phyloP scores from a whole-genome alignment of 2,888 invertebrate genomes.

The Polymixis flavicincta region DNA sequence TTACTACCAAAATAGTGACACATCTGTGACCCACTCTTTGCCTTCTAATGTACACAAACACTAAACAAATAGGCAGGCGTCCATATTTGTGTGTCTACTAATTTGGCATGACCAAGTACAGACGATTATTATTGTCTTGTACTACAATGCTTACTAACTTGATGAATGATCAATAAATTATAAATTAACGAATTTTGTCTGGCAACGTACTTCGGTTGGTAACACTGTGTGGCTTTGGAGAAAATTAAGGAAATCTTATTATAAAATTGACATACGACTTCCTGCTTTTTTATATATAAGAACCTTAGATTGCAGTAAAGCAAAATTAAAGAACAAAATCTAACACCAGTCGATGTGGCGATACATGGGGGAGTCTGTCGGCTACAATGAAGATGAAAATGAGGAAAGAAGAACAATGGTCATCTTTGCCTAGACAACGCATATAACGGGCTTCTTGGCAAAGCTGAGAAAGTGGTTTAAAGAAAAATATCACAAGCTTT shows the following conservation, averaged over 20 bases:
- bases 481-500: slow-evolving; percentile 2
- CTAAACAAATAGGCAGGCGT: slow-evolving; percentile 65
- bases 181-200: slow-evolving; percentile 33
- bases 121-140: slow-evolving; percentile 74
- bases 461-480: background rate
- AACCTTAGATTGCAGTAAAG: background rate
- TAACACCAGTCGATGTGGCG: background rate
- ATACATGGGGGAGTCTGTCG: background rate
- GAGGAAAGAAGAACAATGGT: too few relatives aligned
- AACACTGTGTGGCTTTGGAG: background rate
- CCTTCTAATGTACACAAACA: slow-evolving; percentile 55
- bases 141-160: slow-evolving; percentile 69
- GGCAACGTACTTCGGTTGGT: slow-evolving; percentile 8
- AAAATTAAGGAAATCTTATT: background rate
- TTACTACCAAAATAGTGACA: slow-evolving; percentile 31
- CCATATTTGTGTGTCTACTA: slow-evolving; percentile 74
- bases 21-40: slow-evolving; percentile 65
- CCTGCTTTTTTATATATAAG: too few relatives aligned
- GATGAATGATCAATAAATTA: slow-evolving; percentile 71
- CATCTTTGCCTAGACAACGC: background rate
- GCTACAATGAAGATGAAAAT: background rate
- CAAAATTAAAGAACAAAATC: background rate
- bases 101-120: slow-evolving; percentile 77
- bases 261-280: background rate
- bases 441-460: fast-evolving